Percentiles rank a stretch among this genome's conserved stretches.
Conservation (phyloP, 1,140 invertebrate species). For the Sycophila sp. region DNA sequence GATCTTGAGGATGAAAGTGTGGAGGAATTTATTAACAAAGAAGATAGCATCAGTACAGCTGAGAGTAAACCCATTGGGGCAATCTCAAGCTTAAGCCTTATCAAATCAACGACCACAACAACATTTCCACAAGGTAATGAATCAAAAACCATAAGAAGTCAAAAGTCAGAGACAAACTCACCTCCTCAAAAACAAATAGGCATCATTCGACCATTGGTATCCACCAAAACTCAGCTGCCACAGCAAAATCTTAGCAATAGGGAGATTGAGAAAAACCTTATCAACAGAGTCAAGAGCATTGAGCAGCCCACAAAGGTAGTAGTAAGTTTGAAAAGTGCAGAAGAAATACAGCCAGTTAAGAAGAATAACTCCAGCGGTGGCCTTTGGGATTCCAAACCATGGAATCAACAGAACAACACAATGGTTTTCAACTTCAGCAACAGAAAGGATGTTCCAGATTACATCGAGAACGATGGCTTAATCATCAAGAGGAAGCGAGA, state of each 20-base stretch:
- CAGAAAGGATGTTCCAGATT: conserved; percentile 86
- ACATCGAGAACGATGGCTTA: conserved; percentile 88
- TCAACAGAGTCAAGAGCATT: conserved; percentile 74
- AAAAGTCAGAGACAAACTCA: conserved; percentile 52
- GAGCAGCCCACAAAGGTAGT: conserved; percentile 69
- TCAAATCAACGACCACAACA: conserved; percentile 48
- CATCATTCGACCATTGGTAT: conserved; percentile 70
- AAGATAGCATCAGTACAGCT: conserved; percentile 32
- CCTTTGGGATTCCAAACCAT: conserved; percentile 67
- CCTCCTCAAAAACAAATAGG: conserved; percentile 69
- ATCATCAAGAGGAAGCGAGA: conserved; percentile 74
- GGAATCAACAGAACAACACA: conserved; percentile 72
- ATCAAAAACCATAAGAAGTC: conserved; percentile 54
- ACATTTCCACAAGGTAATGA: conserved; percentile 54
- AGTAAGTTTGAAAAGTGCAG: conserved; percentile 62
- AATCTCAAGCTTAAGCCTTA: conserved; percentile 52
- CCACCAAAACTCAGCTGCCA: conserved; percentile 61
- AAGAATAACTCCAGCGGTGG: conserved; percentile 56
- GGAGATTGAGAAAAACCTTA: conserved; percentile 78
- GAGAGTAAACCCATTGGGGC: conserved; percentile 49
- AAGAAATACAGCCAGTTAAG: conserved; percentile 61
- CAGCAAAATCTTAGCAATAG: conserved; percentile 69
- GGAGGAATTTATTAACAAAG: conserved; percentile 27
- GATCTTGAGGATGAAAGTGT: background rate
- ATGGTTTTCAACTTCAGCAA: conserved; percentile 89